Percentiles rank a stretch among this genome's conserved stretches.
These are phyloP conservation scores for Pachyrhynchus sulphureomaculatus DNA, from an alignment of 1,140 invertebrate genomes.

Conservation along the genomic window DNA sequence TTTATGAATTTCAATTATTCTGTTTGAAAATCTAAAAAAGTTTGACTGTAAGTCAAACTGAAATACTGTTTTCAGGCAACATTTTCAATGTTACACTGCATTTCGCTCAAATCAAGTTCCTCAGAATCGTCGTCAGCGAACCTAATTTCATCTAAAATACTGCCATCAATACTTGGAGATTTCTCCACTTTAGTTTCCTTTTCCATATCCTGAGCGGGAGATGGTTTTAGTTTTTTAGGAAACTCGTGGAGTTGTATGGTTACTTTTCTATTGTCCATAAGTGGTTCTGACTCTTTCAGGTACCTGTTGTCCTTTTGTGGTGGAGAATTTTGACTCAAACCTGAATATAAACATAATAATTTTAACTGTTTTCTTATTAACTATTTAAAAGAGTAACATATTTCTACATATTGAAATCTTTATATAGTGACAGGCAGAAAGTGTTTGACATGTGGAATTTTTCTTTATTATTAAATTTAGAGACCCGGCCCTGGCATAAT, in stretches of 20 bases:
- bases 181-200: constrained; percentile 56
- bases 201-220: constrained; percentile 41
- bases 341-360: background rate
- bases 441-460: no score
- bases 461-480: no score
- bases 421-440: no score
- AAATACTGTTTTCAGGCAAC: constrained; percentile 47
- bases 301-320: constrained; percentile 29
- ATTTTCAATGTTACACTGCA: constrained; percentile 39
- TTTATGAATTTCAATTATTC: no score
- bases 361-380: background rate
- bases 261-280: constrained; percentile 33
- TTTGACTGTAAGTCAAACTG: no score
- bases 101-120: constrained; percentile 33
- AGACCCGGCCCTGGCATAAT: no score
- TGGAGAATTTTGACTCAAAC: background rate
- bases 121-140: constrained; percentile 56
- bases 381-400: background rate
- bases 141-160: constrained; percentile 54
- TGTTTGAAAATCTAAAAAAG: no score
- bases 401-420: background rate
- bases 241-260: constrained; percentile 45
- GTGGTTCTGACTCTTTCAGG: constrained; percentile 18
- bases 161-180: constrained; percentile 48
- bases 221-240: constrained; percentile 34